Conservation (phyloP, 2,797 vertebrate genomes). For the Microchirus variegatus region DNA sequence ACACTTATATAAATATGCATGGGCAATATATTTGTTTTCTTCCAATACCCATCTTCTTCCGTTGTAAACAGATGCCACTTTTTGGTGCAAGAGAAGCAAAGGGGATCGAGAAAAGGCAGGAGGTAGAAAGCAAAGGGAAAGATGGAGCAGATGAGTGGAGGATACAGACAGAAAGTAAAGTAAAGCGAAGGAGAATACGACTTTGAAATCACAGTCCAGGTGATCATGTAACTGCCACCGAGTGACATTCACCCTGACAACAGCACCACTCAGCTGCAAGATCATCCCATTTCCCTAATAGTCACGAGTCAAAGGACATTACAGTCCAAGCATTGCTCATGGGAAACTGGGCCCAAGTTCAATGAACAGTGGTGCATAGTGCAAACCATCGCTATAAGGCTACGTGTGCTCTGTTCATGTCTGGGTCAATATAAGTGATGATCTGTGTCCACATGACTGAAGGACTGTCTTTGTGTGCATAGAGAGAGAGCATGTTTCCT, state of each 20-base stretch:
- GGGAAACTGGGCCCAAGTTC: conserved; percentile 58
- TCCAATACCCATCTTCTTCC: no score
- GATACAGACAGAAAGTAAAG: no score
- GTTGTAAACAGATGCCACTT: no score
- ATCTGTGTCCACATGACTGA: conserved; percentile 66
- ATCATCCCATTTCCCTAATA: conserved; percentile 26
- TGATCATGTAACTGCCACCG: no score
- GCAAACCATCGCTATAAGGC: conserved; percentile 48
- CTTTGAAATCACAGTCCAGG: no score
- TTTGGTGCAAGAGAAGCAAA: no score
- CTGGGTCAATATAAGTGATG: conserved; percentile 63
- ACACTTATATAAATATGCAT: no score
- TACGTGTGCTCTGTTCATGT: conserved; percentile 55
- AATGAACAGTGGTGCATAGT: conserved; percentile 54
- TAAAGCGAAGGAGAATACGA: no score
- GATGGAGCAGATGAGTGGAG: no score
- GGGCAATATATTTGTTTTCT: no score
- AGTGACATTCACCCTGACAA: background rate
- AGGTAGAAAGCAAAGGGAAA: no score
- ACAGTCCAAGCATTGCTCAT: conserved; percentile 38
- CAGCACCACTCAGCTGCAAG: conserved; percentile 30
- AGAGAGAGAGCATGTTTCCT: conserved; percentile 42
- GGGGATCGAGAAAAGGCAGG: no score
- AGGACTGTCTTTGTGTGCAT: conserved; percentile 59
- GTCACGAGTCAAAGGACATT: conserved; percentile 57